Evolutionary conservation across 2,888 invertebrate species (phyloP).

Genomic region (Acrobasis consociella): DNA sequence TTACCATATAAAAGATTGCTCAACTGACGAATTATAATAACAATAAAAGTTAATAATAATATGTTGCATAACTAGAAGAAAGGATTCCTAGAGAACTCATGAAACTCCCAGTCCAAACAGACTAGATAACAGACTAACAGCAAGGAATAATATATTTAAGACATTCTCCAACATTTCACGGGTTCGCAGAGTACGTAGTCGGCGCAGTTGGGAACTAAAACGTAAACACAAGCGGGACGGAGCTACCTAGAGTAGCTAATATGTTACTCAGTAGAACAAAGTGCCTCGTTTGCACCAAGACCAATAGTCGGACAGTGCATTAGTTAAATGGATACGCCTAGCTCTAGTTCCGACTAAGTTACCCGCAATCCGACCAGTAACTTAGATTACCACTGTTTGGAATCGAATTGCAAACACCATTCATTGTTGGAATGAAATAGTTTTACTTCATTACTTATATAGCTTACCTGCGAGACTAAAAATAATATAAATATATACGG

Average conservation of each 20-base stretch:
- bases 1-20: too few relatives aligned
- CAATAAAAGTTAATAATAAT: neutral
- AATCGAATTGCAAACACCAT: conserved; percentile 65
- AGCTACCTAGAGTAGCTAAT: conserved; percentile 51
- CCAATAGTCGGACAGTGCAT: conserved; percentile 79
- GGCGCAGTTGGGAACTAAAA: conserved; percentile 28
- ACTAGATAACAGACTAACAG: conserved; percentile 6
- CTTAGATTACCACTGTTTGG: conserved; percentile 70
- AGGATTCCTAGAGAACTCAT: neutral
- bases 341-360: conserved; percentile 69
- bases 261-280: conserved; percentile 69
- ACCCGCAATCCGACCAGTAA: conserved; percentile 69
- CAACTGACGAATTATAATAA: too few relatives aligned
- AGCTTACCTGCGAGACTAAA: neutral
- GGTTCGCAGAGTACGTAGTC: conserved; percentile 18
- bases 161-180: conserved; percentile 24
- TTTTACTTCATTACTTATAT: neutral
- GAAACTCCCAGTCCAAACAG: conserved; percentile 7
- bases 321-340: conserved; percentile 78
- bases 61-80: neutral
- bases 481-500: too few relatives aligned
- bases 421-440: conserved; percentile 37
- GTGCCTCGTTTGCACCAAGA: conserved; percentile 76
- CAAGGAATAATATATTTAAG: conserved; percentile 26
- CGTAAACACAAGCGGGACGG: conserved; percentile 27